Evolutionary conservation across 2,113 vertebrate species (phyloP).

Genomic region (Hydropotes inermis): DNA sequence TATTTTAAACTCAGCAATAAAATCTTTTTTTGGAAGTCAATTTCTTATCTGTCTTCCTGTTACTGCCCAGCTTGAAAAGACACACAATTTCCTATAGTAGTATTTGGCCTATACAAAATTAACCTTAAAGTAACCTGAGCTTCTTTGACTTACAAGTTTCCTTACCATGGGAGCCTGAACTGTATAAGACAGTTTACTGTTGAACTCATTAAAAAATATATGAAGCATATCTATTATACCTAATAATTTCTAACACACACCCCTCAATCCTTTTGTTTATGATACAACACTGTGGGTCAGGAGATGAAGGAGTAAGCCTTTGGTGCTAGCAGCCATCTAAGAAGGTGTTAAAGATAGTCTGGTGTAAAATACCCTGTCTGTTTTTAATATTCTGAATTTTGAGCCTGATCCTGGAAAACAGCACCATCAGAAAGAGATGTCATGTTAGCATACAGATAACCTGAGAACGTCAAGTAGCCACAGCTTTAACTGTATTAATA

Average conservation of each 20-base stretch:
- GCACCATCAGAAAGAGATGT: background rate
- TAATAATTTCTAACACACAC: background rate
- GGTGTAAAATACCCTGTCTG: background rate
- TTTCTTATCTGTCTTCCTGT: background rate
- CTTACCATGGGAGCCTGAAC: background rate
- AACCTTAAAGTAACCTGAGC: background rate
- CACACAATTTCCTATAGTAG: background rate
- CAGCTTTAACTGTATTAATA: background rate
- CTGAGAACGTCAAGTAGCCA: background rate
- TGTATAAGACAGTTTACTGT: background rate
- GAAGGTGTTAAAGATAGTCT: background rate
- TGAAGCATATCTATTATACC: background rate
- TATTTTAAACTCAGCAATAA: background rate
- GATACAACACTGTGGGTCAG: background rate
- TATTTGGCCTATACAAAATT: background rate
- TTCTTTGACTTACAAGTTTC: background rate
- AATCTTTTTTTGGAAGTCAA: background rate
- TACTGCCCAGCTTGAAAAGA: constrained; percentile 7
- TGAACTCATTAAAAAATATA: background rate
- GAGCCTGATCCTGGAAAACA: background rate
- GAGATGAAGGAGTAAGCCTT: background rate
- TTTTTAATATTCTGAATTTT: background rate
- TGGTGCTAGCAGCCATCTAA: background rate
- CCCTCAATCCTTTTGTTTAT: background rate
- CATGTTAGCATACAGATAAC: background rate